These are phyloP conservation scores for Agapornis roseicollis DNA, from an alignment of 2,113 vertebrate genomes.

Conservation along the genomic window DNA sequence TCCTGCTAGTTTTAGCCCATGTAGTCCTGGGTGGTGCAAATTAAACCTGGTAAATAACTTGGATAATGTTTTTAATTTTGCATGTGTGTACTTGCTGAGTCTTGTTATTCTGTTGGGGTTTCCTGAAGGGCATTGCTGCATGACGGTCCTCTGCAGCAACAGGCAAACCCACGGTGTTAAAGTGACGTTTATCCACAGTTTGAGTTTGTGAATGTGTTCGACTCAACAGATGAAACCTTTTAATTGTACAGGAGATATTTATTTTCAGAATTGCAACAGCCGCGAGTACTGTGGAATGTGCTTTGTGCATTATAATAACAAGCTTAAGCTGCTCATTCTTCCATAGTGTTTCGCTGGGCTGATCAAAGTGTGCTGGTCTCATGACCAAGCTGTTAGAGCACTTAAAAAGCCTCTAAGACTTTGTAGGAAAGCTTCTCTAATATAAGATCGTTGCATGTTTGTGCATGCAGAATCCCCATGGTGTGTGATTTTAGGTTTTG, in stretches of 20 bases:
- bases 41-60: neutral
- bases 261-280: neutral
- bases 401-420: conserved; percentile 52
- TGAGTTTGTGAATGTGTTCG: neutral
- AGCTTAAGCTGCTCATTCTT: conserved; percentile 45
- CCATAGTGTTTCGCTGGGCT: conserved; percentile 39
- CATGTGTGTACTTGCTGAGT: neutral
- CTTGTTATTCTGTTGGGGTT: neutral
- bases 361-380: conserved; percentile 44
- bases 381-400: conserved; percentile 45
- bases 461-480: conserved; percentile 26
- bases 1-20: neutral
- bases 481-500: neutral
- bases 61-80: neutral
- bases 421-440: conserved; percentile 10
- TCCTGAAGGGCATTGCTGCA: neutral
- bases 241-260: neutral
- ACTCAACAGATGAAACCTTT: neutral
- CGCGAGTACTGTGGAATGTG: neutral
- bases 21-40: neutral
- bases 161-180: neutral
- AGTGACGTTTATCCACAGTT: neutral
- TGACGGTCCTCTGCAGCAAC: neutral
- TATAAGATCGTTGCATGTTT: neutral
- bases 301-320: conserved; percentile 8